Conservation (phyloP, 2,888 invertebrate genomes). For the Hypselothyrea guttata region DNA sequence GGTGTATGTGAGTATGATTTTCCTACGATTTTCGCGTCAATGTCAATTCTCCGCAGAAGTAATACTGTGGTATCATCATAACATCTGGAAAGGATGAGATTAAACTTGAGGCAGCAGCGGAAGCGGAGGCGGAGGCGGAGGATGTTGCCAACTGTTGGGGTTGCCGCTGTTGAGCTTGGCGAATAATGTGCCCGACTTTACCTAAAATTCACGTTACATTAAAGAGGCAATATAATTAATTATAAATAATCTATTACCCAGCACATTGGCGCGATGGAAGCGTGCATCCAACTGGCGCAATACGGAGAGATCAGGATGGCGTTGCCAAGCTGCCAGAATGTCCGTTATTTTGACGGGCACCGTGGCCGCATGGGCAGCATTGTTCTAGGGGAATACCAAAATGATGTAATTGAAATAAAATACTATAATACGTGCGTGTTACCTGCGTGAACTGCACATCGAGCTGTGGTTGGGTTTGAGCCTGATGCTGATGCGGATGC, state of each 20-base stretch:
- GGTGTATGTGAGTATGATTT: constrained; percentile 11
- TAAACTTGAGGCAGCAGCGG: constrained; percentile 51
- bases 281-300: constrained; percentile 78
- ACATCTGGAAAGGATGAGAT: constrained; percentile 70
- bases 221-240: too few species aligned
- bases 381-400: constrained; percentile 21
- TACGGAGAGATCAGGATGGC: constrained; percentile 76
- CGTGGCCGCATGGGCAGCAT: constrained; percentile 25
- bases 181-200: constrained; percentile 81
- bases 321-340: constrained; percentile 79
- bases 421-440: too few species aligned
- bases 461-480: constrained; percentile 71
- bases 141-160: constrained; percentile 34
- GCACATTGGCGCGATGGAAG: constrained; percentile 80
- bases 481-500: constrained; percentile 60
- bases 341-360: constrained; percentile 78
- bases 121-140: constrained; percentile 44
- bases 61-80: constrained; percentile 82
- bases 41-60: constrained; percentile 80
- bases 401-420: neutral
- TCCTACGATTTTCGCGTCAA: constrained; percentile 78
- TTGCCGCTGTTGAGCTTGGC: constrained; percentile 76
- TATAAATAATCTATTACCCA: constrained; percentile 79
- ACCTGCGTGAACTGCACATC: constrained; percentile 79
- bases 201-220: constrained; percentile 54